phyloP scores from a whole-genome alignment of 2,113 vertebrate genomes.

The Zosterops japonicus region DNA sequence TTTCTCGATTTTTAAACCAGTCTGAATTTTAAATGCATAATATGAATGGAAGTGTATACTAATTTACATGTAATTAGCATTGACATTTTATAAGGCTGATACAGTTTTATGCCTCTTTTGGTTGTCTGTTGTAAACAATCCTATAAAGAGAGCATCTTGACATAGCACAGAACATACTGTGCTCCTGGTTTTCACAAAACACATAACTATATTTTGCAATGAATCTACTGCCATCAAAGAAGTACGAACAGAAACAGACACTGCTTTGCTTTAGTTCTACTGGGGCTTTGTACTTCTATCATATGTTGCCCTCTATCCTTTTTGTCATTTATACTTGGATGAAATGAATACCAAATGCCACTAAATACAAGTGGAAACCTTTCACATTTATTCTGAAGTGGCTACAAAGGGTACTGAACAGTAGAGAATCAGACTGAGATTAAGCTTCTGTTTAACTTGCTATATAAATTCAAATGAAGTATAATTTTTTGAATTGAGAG shows the following conservation, averaged over 20 bases:
- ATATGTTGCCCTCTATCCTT: background rate
- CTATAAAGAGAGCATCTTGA: background rate
- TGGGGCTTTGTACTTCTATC: background rate
- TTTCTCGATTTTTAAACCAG: background rate
- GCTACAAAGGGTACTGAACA: slow-evolving; percentile 1
- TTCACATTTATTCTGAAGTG: slow-evolving; percentile 37
- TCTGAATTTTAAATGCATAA: background rate
- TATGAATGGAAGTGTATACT: background rate
- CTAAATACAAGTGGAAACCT: background rate
- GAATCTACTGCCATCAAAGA: background rate
- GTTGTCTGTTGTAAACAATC: background rate
- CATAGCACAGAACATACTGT: background rate
- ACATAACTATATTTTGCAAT: background rate
- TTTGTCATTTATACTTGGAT: background rate
- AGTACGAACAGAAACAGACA: background rate
- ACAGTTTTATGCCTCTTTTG: background rate
- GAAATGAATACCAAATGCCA: slow-evolving; percentile 28
- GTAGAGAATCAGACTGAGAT: slow-evolving; percentile 3
- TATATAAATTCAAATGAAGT: slow-evolving; percentile 52
- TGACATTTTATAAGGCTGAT: background rate
- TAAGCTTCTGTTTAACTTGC: slow-evolving; percentile 18
- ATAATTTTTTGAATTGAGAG: background rate
- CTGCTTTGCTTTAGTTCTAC: background rate
- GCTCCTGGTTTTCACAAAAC: background rate
- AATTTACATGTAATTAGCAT: background rate